Base-by-base conservation (phyloP, 2,113 vertebrate species). In the Oryzias javanicus region DNA sequence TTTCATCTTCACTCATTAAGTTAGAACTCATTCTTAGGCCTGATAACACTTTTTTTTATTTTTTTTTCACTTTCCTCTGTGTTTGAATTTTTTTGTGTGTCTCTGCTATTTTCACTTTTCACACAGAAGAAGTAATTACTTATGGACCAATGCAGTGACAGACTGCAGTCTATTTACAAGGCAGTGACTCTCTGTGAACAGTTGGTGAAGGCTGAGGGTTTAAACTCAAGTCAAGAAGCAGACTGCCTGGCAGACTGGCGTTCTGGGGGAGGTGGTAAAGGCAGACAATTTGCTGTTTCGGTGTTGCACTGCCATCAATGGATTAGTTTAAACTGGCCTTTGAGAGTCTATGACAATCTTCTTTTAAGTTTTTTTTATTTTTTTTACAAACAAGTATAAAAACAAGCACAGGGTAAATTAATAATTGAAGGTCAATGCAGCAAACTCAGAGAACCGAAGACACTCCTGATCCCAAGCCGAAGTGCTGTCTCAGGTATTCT, bases 1-100 rank as follows among this genome's bases (percentile, higher is more conserved):
- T 81, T 84, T 88, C 76, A 87, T 86, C 78, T 65, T 49, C 14
- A 76, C 71, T 82, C 81, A 82, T 86, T 81, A 82, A 57, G 42
- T 78, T 80, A 77, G 82, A 80, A 59, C 79, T 84, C 51, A 82
- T 84, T 85, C 76, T 52, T 55, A 72, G 70, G 53, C 72, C 61
- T 56, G 61, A 63, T 73, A 49, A 65, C 60, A 20, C 49, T 45
- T 42, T 27, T 5, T 27, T 64, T n/a, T n/a, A 42, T 42, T 27
- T 5, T 27, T 18, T 13, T 5, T 20, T 47, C 47, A 35, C 35
- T 35, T 35, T 35, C 10, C 35, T 35, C 35, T 35, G 10, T 35
- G 35, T 35, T 35, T 35, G 35, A 35, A 12, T 40, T 49, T 20
- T 49, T 22, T 4, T n/a, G n/a, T n/a, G n/a, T n/a, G n/a, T n/a